These are phyloP conservation scores for Ichneumoninae sp. DNA, from an alignment of 2,888 invertebrate genomes.

Conservation along the genomic window DNA sequence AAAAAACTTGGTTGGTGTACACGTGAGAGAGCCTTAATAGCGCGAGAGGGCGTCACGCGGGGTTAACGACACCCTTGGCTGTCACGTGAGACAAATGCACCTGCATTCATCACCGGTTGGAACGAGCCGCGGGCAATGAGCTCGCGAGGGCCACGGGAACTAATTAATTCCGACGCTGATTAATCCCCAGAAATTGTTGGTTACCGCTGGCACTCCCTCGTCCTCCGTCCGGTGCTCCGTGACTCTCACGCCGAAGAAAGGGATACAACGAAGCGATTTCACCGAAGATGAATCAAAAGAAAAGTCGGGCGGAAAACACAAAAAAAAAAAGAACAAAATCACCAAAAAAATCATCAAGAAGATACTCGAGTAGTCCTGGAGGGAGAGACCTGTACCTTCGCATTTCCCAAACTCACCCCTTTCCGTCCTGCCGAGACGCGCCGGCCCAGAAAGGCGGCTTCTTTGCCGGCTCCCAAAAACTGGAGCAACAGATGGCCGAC, in stretches of 20 bases:
- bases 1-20: background rate
- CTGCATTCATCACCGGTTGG: constrained; percentile 70
- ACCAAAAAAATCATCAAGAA: background rate
- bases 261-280: constrained; percentile 4
- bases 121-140: constrained; percentile 61
- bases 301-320: constrained; percentile 18
- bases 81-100: constrained; percentile 69
- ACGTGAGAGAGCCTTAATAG: constrained; percentile 37
- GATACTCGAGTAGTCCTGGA: background rate
- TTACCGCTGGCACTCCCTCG: constrained; percentile 35
- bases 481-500: constrained; percentile 62
- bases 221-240: background rate
- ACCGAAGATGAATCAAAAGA: constrained; percentile 17
- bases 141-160: constrained; percentile 50
- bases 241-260: constrained; percentile 16
- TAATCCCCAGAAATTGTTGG: constrained; percentile 75
- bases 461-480: constrained; percentile 47
- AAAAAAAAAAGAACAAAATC: constrained; percentile 4
- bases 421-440: constrained; percentile 35
- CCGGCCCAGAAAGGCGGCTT: constrained; percentile 23
- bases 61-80: constrained; percentile 69
- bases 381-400: constrained; percentile 17
- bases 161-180: constrained; percentile 79
- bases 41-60: constrained; percentile 49
- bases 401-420: constrained; percentile 59